Conservation (phyloP, 2,113 vertebrate genomes). For the Rissa tridactyla region DNA sequence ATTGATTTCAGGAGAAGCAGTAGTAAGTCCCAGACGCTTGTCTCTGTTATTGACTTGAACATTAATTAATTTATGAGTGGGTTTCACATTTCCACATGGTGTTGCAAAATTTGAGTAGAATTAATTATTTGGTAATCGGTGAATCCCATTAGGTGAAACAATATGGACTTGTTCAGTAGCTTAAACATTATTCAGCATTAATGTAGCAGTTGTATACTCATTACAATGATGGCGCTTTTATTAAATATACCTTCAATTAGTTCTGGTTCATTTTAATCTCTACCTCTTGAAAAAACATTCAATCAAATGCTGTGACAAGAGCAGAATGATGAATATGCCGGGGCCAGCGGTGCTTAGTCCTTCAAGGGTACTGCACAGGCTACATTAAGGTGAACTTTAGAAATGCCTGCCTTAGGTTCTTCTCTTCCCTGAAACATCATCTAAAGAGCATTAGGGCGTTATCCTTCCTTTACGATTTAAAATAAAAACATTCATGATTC, state of each 20-base stretch:
- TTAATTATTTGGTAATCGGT: constrained; percentile 57
- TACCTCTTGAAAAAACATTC: constrained; percentile 42
- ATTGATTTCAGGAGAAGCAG: constrained; percentile 38
- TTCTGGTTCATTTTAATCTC: constrained; percentile 61
- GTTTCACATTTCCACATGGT: constrained; percentile 35
- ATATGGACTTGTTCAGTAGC: constrained; percentile 38
- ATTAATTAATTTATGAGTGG: constrained; percentile 55
- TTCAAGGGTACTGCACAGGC: not conserved
- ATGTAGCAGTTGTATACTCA: not conserved
- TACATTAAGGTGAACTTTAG: not conserved
- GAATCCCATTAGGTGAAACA: constrained; percentile 52
- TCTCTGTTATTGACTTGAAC: constrained; percentile 41
- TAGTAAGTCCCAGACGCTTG: constrained; percentile 13
- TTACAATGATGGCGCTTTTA: constrained; percentile 47
- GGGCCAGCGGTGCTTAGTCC: not conserved
- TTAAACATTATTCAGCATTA: constrained; percentile 48
- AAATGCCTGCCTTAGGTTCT: not conserved
- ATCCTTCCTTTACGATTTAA: not conserved
- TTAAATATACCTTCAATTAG: constrained; percentile 51
- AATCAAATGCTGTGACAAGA: not conserved
- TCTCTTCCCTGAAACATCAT: not conserved
- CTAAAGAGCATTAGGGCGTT: not conserved
- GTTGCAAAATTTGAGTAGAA: constrained; percentile 37
- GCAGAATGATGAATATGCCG: constrained; percentile 24
- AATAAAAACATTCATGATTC: not conserved